Evolutionary conservation across 2,797 vertebrate genomes (phyloP).

Genomic region (Tapera naevia): DNA sequence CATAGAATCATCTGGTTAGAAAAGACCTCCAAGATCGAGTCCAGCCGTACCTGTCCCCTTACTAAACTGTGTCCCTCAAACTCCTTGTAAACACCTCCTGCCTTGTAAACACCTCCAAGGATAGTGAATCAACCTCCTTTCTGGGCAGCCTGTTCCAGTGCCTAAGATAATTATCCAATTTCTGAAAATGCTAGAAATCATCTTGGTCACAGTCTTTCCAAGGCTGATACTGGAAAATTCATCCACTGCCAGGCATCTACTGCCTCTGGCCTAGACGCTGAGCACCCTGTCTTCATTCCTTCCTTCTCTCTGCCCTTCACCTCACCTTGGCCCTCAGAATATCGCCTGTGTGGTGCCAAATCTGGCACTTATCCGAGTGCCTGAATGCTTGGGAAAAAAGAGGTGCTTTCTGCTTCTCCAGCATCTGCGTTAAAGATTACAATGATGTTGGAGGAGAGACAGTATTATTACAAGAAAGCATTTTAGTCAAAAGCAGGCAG

Average conservation of each 20-base stretch:
- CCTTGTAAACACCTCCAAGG: no score
- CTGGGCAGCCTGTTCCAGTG: no score
- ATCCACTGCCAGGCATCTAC: neutral
- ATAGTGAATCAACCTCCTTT: no score
- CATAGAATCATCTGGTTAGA: no score
- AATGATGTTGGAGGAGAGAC: neutral
- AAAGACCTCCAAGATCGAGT: no score
- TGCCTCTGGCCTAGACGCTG: neutral
- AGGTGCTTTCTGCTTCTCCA: neutral
- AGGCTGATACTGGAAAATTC: neutral
- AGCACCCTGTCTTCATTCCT: neutral
- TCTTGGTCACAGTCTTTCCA: neutral
- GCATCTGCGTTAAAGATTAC: neutral
- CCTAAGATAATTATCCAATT: neutral
- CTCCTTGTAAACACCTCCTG: no score
- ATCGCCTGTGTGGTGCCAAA: neutral
- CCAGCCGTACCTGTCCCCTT: no score
- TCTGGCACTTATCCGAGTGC: neutral
- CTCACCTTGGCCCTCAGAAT: neutral
- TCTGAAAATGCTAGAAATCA: accelerated
- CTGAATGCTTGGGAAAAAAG: neutral
- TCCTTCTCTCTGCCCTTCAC: neutral
- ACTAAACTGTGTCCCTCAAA: no score
- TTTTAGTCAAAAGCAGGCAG: neutral
- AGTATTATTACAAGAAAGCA: neutral